Evolutionary conservation across 2,888 invertebrate species (phyloP), one percentile per base, ranked within the genome.

Genomic region (Caenorhabditis panamensis): DNA sequence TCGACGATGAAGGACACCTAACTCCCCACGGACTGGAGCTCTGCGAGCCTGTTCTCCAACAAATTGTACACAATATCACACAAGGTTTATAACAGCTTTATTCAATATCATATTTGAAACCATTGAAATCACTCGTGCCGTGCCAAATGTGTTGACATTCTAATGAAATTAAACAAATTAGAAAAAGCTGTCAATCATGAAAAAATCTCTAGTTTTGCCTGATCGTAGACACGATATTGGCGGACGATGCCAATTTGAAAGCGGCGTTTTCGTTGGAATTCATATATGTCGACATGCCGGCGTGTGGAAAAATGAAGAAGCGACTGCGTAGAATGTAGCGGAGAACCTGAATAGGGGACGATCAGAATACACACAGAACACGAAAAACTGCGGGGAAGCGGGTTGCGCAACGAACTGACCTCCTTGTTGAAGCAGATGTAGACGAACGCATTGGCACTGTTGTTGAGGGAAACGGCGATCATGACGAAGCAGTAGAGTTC

Each of bases 351-450:
- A 67, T 24, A n/a, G 22, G 16, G 20, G 16, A 2, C 49, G n/a
- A 41, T 41, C 13, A 54, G 49, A 22, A 11, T 54, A 18, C 53
- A n/a, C 18, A 41, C 41, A 5, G n/a, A 36, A 22, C 6, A 1
- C 31, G 31, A 64, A n/a, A n/a, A n/a, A n/a, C n/a, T n/a, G 20
- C 36, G 53, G 16, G 37, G 26, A 11, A 26, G 22, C 31, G 31
- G 11, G 24, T 8, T 16, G 51, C 64, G n/a, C 41, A 37, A 49
- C 0, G 20, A 31, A 53, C 41, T 41, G 26, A 81, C 83, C 72
- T 83, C 83, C 24, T 58, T 58, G 61, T 83, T 83, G 36, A 68
- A 77, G 24, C 58, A n/a, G 22, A 83, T 61, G 44, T 81, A 83
- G 13, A 79, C 77, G 18, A 76, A 28, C 1, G 79, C 75, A 28